These are phyloP conservation scores for Rhopalosiphum nymphaeae DNA, from an alignment of 2,888 invertebrate genomes.

Conservation along the genomic window DNA sequence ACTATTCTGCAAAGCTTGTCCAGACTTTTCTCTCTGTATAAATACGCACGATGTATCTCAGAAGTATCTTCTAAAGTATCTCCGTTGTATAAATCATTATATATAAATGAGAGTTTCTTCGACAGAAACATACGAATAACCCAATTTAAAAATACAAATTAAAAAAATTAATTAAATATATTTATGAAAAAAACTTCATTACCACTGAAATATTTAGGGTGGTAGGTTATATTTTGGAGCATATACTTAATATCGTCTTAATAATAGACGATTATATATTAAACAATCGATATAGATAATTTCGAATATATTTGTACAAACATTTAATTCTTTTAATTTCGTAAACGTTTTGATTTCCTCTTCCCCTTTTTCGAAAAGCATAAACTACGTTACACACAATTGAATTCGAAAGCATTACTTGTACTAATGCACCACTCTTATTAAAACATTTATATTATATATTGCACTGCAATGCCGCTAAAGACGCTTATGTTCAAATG, in stretches of 20 bases:
- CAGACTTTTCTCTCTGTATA: neutral
- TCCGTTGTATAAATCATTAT: neutral
- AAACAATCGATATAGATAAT: too few species aligned
- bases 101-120: neutral
- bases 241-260: neutral
- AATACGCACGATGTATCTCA: neutral
- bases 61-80: neutral
- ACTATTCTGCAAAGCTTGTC: neutral
- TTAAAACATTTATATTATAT: neutral
- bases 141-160: neutral
- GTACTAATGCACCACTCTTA: neutral
- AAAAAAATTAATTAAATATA: neutral
- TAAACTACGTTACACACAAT: neutral
- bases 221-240: neutral
- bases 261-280: neutral
- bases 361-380: neutral
- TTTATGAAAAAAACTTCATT: neutral
- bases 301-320: neutral
- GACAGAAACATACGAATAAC: neutral
- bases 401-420: neutral
- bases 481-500: neutral
- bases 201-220: neutral
- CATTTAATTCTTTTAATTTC: neutral
- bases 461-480: neutral
- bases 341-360: neutral